Evolutionary conservation across 2,888 invertebrate species (phyloP).

Genomic region (Ernsta delagoae): DNA sequence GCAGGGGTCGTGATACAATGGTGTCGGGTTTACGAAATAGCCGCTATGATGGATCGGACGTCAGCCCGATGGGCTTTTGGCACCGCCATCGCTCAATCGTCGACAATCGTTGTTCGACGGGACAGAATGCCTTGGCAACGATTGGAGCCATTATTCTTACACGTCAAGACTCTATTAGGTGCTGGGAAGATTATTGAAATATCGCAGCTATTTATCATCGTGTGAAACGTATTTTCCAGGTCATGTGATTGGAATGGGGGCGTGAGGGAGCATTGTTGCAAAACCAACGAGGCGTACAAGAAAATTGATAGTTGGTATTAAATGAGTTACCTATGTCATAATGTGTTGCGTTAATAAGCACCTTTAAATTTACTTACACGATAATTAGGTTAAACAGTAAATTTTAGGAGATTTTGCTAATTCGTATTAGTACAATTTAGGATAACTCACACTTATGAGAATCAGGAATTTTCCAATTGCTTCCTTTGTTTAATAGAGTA

Average conservation of each 20-base stretch:
- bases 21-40: conserved; percentile 58
- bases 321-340: neutral
- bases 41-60: conserved; percentile 76
- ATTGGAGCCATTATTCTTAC: conserved; percentile 75
- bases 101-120: conserved; percentile 76
- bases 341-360: neutral
- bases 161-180: conserved; percentile 46
- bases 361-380: neutral
- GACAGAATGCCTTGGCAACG: conserved; percentile 61
- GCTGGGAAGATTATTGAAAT: conserved; percentile 31
- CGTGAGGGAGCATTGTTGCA: neutral
- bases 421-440: neutral
- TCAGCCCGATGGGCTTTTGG: conserved; percentile 75
- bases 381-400: neutral
- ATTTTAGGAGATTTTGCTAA: neutral
- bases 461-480: too few species aligned
- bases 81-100: conserved; percentile 78
- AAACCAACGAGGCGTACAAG: neutral
- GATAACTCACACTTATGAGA: too few species aligned
- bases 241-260: conserved; percentile 16
- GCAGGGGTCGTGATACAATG: conserved; percentile 49
- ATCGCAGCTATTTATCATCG: conserved; percentile 27
- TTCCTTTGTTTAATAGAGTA: too few species aligned
- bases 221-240: conserved; percentile 24
- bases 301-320: neutral